These are phyloP conservation scores for Lasiommata megera DNA, from an alignment of 2,888 invertebrate species.

Conservation along the genomic window DNA sequence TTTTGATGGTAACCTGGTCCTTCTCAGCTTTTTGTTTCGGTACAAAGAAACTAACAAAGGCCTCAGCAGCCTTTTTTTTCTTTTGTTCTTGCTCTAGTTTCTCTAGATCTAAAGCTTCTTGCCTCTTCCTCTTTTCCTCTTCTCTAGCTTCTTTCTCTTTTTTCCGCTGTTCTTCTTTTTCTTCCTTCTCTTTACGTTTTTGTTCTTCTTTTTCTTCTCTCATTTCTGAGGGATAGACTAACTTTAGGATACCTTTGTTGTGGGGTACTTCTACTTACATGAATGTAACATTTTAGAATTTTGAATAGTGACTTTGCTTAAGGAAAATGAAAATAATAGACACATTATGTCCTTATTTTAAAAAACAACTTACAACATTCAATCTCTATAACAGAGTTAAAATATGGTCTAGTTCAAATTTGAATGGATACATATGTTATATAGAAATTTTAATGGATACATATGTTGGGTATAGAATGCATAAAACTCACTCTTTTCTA, in stretches of 20 bases:
- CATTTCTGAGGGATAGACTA: constrained; percentile 46
- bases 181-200: constrained; percentile 66
- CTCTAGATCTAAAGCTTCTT: constrained; percentile 81
- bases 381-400: too few relatives aligned
- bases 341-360: too few relatives aligned
- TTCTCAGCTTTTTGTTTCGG: constrained; percentile 79
- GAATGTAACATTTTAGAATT: too few relatives aligned
- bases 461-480: too few relatives aligned
- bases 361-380: too few relatives aligned
- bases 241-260: background rate
- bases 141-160: constrained; percentile 80
- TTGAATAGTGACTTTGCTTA: too few relatives aligned
- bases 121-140: constrained; percentile 83
- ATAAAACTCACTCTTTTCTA: constrained; percentile 74
- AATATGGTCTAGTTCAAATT: too few relatives aligned
- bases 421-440: too few relatives aligned
- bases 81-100: constrained; percentile 87
- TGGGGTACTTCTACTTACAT: background rate
- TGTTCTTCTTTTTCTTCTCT: constrained; percentile 63
- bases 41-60: constrained; percentile 92
- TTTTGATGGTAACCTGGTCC: constrained; percentile 50
- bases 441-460: too few relatives aligned
- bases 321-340: too few relatives aligned
- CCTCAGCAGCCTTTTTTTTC: constrained; percentile 89
- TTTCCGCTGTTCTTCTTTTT: constrained; percentile 71